Base-by-base conservation (phyloP, 2,888 invertebrate genomes). In the Tanytarsus gracilentus region DNA sequence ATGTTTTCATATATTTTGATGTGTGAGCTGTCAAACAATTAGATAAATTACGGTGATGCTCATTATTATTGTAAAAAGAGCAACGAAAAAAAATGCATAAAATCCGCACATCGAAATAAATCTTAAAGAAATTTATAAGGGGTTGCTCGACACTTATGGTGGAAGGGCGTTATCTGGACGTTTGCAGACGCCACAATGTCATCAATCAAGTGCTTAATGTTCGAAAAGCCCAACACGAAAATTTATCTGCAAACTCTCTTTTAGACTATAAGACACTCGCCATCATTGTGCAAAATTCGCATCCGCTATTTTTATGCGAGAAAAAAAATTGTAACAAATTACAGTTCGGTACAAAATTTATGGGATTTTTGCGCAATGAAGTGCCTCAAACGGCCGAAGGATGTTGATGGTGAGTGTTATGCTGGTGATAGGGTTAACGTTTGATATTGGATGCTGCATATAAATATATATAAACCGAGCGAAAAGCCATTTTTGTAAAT, bases 161-260 rank as follows among this genome's bases (percentile, higher is more conserved):
- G 7, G 16, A 36, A 4, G 30, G 30, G n/a, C 23, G 52, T 52
- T 55, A 55, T 55, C 55, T 52, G 39, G 55, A 39, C 40, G 55
- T 11, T 16, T 21, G 36, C 55, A 55, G 55, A 40, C 55, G 40
- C 39, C 26, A 39, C 40, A 39, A 36, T 33, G 33, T 25, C 39
- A 55, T 55, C 55, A 55, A 55, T 55, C 55, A 55, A 39, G 40
- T 39, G 55, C 55, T 55, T 55, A 55, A 55, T 55, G 55, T 39
- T 21, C 23, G 14, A 39, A 55, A 55, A 55, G 40, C 55, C 36
- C 53, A 23, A 18, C 18, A 44, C 53, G 27, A 23, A 53, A 36
- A 29, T n/a, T 52, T 25, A 30, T 16, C 18, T 44, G 16, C 21
- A 23, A 23, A 44, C 44, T 33, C 33, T 44, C n/a, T n/a, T n/a